Evolutionary conservation across 2,113 vertebrate genomes (phyloP).

Genomic region (Rhea pennata): DNA sequence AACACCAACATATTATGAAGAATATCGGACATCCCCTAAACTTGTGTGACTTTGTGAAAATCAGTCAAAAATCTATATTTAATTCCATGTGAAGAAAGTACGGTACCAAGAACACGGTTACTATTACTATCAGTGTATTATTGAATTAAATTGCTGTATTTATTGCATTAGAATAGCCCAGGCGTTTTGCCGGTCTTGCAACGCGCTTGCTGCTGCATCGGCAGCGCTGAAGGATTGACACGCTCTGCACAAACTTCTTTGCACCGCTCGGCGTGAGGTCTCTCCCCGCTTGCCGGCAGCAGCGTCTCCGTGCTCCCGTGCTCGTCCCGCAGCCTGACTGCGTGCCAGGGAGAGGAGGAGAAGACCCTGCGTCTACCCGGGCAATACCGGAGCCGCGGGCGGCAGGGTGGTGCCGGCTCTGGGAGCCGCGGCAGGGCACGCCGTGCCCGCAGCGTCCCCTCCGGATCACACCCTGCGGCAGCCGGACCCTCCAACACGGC

Average conservation of each 20-base stretch:
- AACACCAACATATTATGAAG: conserved; percentile 26
- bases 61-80: conserved; percentile 36
- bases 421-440: no score
- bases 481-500: no score
- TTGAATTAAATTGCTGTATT: background rate
- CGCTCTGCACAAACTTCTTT: background rate
- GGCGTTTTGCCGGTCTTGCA: background rate
- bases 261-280: background rate
- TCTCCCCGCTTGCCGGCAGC: no score
- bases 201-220: background rate
- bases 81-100: background rate
- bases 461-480: no score
- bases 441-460: no score
- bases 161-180: background rate
- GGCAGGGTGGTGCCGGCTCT: no score
- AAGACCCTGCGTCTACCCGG: fast-evolving
- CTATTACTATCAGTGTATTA: background rate
- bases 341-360: background rate
- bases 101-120: background rate
- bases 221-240: background rate
- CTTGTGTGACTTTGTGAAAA: background rate
- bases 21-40: background rate
- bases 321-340: background rate
- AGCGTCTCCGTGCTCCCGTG: fast-evolving
- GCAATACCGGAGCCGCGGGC: background rate